A percentile compares a stretch with the other conserved stretches of the same genome.
Conservation (phyloP, 1,140 invertebrate species). For the Tribolium castaneum region DNA sequence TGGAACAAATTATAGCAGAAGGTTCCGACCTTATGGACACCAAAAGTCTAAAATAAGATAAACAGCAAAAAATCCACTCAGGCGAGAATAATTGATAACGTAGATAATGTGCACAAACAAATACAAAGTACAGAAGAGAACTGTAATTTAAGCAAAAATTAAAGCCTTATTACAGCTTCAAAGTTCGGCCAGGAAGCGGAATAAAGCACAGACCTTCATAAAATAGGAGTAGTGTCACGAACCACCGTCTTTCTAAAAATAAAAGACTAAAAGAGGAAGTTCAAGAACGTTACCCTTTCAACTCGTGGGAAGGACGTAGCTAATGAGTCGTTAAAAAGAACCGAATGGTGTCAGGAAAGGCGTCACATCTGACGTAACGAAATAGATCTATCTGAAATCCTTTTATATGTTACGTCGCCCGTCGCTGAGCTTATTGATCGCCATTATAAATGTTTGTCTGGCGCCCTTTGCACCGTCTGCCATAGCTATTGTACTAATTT, state of each 20-base stretch:
- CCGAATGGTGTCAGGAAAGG: conserved; percentile 16
- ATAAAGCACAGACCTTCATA: conserved; percentile 14
- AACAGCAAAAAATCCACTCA: too few species aligned
- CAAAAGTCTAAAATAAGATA: too few species aligned
- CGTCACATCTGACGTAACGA: conserved; percentile 35
- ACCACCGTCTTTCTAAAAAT: conserved; percentile 18
- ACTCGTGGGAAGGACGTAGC: conserved; percentile 22
- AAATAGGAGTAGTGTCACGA: conserved; percentile 17
- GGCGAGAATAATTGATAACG: too few species aligned
- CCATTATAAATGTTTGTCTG: conserved; percentile 29
- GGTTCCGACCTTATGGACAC: too few species aligned
- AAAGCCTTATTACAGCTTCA: not conserved
- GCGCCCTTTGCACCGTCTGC: conserved; percentile 27
- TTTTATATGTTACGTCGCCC: not conserved
- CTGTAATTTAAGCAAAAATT: not conserved
- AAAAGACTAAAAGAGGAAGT: conserved; percentile 20
- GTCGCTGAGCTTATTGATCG: conserved; percentile 19
- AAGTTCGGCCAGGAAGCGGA: not conserved
- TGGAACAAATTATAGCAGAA: too few species aligned
- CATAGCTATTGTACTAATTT: conserved; percentile 1
- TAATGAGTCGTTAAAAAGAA: conserved; percentile 39
- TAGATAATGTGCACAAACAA: too few species aligned
- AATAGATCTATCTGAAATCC: not conserved
- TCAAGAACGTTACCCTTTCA: conserved; percentile 37
- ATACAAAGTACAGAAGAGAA: not conserved